A percentile compares a stretch with the other conserved stretches of the same genome.
Evolutionary conservation across 1,140 invertebrate species (phyloP).

Genomic region (Papilio polytes): DNA sequence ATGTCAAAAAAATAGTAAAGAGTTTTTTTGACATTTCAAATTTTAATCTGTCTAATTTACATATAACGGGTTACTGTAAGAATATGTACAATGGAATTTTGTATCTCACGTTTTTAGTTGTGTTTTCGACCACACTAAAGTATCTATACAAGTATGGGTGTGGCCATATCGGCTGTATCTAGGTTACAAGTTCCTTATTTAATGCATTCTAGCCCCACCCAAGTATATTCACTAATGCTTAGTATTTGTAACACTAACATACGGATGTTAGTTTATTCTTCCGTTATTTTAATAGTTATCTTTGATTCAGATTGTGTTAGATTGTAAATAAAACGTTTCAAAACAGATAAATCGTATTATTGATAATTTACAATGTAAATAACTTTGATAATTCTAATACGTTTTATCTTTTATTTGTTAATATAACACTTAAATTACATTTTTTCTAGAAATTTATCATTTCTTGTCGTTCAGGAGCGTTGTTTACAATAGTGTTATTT

Average conservation of each 20-base stretch:
- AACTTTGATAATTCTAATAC: neutral
- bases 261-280: neutral
- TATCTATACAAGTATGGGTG: neutral
- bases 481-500: too few relatives aligned
- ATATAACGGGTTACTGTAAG: too few relatives aligned
- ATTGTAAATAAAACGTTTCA: neutral
- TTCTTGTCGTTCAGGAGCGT: neutral
- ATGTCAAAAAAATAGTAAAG: too few relatives aligned
- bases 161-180: neutral
- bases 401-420: constrained; percentile 1
- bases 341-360: neutral
- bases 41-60: too few relatives aligned
- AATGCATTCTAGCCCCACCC: constrained; percentile 1
- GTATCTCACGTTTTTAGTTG: neutral
- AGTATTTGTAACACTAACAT: neutral
- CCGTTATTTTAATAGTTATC: too few relatives aligned
- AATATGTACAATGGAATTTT: neutral
- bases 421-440: neutral
- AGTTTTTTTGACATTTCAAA: too few relatives aligned
- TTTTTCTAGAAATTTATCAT: constrained; percentile 6
- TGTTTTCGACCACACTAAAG: neutral
- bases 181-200: constrained; percentile 21
- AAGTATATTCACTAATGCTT: neutral
- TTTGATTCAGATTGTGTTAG: too few relatives aligned
- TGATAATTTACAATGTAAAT: neutral